Evolutionary conservation across 92 coral and sea anemone genomes (phyloP), one percentile per base, ranked within the genome.

Genomic region (Porites rus): DNA sequence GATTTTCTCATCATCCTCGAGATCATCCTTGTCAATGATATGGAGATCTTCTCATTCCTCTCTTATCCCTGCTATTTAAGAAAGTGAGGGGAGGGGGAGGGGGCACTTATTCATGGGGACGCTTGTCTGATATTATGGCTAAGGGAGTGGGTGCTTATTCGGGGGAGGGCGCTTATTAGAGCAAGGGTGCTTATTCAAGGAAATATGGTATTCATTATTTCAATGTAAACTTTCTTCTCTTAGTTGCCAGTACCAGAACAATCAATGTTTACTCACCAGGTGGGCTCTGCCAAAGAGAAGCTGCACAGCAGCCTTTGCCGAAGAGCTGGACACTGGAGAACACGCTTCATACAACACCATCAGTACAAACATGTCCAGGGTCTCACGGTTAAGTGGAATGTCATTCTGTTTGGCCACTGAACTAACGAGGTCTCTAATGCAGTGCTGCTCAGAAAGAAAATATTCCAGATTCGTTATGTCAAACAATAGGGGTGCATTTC

Each of bases 261-360:
- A 70, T 0, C 22, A 43, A 31, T 60, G 61, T 13, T 46, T 16
- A 14, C 87, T 46, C 74, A 97, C 99, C 89, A 97, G 84, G 63
- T 97, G 93, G 46, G 93, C 89, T 77, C 92, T 97, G 65, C 99
- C 99, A 95, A 95, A 97, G 85, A 97, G 81, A 74, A 97, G 91
- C 92, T 97, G 99, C 89, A 95, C 99, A 92, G 99, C 99, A 86
- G 95, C 95, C 79, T 97, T 95, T 63, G 98, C 95, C 19, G 99
- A 94, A 79, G 96, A 90, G 64, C 95, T 85, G 71, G 94, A 80
- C 21, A 92, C 94, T 43, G 94, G 93, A 38, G 99, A 97, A 84
- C 98, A 97, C 1, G 99, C 96, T 76, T 97, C 99, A 71, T 97
- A 88, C 58, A 97, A 82, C 71, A 97, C 96, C 22, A 95, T 90